Percentiles rank a stretch among this genome's conserved stretches.
These are phyloP conservation scores for Ranitomeya imitator DNA, from an alignment of 2,113 vertebrate species.

Conservation along the genomic window DNA sequence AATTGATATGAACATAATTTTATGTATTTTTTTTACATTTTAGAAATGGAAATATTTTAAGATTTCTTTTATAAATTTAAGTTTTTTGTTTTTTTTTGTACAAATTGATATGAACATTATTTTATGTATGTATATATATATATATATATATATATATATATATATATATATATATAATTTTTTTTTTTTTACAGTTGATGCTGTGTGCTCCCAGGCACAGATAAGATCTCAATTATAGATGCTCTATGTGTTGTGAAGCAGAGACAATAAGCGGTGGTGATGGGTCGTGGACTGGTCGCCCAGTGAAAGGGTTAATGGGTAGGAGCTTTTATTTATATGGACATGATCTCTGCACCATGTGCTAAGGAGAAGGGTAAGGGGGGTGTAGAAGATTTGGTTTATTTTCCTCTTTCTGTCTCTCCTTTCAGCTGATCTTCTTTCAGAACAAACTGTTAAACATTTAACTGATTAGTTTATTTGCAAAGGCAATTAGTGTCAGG, in stretches of 20 bases:
- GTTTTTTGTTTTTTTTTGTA: not conserved
- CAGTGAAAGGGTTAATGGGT: constrained; percentile 45
- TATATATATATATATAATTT: not conserved
- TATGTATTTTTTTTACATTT: not conserved
- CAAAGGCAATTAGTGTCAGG: constrained; percentile 63
- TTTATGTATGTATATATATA: too few species aligned
- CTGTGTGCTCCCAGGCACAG: not conserved
- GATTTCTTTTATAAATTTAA: too few species aligned
- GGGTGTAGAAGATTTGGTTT: constrained; percentile 53
- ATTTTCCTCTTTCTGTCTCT: constrained; percentile 51
- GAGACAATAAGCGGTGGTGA: constrained; percentile 13
- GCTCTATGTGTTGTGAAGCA: not conserved
- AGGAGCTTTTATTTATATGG: constrained; percentile 37
- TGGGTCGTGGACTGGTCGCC: constrained; percentile 18
- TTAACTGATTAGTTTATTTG: constrained; percentile 62
- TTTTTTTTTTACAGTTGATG: not conserved
- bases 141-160: not conserved
- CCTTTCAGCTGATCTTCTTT: constrained; percentile 45
- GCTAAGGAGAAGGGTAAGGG: constrained; percentile 3
- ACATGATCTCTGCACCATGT: constrained; percentile 39
- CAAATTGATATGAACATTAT: not conserved
- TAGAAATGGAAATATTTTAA: not conserved
- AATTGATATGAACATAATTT: too few species aligned
- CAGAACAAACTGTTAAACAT: constrained; percentile 60
- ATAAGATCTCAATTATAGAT: constrained; percentile 25